phyloP scores from a whole-genome alignment of 2,113 vertebrate genomes.

The Lepidothrix coronata region DNA sequence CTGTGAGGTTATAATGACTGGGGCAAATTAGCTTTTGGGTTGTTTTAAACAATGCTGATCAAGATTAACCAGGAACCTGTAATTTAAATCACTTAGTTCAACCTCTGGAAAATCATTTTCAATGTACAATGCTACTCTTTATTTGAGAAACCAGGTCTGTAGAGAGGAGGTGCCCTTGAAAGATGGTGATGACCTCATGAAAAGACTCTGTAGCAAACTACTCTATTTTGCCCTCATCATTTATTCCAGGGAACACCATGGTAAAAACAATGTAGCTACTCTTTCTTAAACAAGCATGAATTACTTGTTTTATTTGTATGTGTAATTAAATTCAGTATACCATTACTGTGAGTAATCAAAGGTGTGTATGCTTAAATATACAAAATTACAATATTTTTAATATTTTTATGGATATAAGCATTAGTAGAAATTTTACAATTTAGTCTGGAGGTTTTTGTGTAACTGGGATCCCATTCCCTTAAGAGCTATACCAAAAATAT shows the following conservation, averaged over 20 bases:
- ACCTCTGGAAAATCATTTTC: neutral
- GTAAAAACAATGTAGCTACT: neutral
- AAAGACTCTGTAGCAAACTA: neutral
- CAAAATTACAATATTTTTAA: neutral
- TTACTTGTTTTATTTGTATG: neutral
- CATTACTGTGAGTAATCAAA: neutral
- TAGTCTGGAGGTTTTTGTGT: neutral
- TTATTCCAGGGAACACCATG: neutral
- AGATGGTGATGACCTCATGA: neutral
- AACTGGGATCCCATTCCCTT: neutral
- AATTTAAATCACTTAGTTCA: slow-evolving; percentile 33
- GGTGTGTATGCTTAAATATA: neutral
- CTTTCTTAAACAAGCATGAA: neutral
- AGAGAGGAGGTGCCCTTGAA: neutral
- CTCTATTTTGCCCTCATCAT: neutral
- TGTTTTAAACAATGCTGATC: slow-evolving; percentile 34
- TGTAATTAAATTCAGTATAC: neutral
- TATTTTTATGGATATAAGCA: neutral
- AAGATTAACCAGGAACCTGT: neutral
- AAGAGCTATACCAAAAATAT: neutral
- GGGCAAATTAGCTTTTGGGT: neutral
- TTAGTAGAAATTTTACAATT: neutral
- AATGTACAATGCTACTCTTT: neutral
- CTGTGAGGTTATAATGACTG: neutral
- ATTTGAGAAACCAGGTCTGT: neutral